Conservation (phyloP, 2,797 vertebrate genomes). For the Trematomus bernacchii region DNA sequence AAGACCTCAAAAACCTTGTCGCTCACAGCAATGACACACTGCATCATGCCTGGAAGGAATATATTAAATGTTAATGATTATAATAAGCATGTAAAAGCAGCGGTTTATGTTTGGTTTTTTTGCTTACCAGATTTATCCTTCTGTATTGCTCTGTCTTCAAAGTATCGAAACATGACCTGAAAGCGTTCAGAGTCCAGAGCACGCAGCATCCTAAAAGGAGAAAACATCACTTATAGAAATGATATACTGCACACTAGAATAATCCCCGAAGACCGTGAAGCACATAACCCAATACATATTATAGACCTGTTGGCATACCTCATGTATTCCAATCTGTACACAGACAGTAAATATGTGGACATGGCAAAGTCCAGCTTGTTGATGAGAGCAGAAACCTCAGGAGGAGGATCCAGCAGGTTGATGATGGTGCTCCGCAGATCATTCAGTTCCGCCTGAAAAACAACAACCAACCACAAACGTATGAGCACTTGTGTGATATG, state of each 20-base stretch:
- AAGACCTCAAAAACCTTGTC: conserved; percentile 99
- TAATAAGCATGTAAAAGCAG: background rate
- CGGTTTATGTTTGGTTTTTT: too few species aligned
- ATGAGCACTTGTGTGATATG: background rate
- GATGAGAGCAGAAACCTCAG: conserved; percentile 93
- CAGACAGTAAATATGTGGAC: conserved; percentile 96
- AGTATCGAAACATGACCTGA: conserved; percentile 98
- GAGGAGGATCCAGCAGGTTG: conserved; percentile 94
- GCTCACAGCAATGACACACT: conserved; percentile 95
- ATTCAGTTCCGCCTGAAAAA: conserved; percentile 91
- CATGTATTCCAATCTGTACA: conserved; percentile 97
- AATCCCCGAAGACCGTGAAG: background rate
- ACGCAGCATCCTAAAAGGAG: conserved; percentile 86
- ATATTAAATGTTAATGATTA: background rate
- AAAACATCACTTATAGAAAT: background rate
- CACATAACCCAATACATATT: background rate
- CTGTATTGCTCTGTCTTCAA: conserved; percentile 98
- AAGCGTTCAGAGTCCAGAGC: conserved; percentile 95
- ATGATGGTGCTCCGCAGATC: conserved; percentile 95
- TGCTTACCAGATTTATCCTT: conserved; percentile 96
- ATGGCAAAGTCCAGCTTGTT: conserved; percentile 98
- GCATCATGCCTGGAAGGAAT: conserved; percentile 93
- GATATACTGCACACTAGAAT: background rate
- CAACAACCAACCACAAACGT: background rate
- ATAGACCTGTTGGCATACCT: conserved; percentile 78